Percentiles rank a stretch among this genome's conserved stretches.
phyloP scores from a whole-genome alignment of 2,113 vertebrate genomes.

The Nothoprocta pentlandii region DNA sequence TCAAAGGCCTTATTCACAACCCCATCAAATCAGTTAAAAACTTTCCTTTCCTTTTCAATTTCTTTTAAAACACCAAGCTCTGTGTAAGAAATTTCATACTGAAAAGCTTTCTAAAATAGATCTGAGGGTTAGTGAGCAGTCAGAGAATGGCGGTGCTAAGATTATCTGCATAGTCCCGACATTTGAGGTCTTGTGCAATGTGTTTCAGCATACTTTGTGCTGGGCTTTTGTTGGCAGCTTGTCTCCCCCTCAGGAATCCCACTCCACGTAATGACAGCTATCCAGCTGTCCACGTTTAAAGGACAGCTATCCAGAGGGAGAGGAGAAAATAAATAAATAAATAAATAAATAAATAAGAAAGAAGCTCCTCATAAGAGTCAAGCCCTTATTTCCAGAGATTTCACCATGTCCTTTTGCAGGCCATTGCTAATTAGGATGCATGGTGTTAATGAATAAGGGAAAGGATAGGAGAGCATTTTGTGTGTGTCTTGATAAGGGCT shows the following conservation, averaged over 20 bases:
- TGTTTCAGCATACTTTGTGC: neutral
- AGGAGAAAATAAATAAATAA: neutral
- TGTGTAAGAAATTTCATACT: neutral
- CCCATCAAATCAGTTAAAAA: neutral
- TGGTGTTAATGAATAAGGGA: neutral
- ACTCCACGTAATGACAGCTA: neutral
- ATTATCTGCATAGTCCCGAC: neutral
- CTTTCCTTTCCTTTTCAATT: neutral
- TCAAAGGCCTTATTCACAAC: neutral
- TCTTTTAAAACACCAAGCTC: neutral
- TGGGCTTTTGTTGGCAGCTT: neutral
- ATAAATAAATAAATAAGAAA: neutral
- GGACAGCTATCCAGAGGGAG: neutral
- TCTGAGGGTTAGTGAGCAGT: neutral
- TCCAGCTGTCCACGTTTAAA: neutral
- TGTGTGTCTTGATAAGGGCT: neutral
- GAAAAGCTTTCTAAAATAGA: neutral
- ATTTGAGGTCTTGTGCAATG: neutral
- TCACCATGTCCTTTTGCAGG: neutral
- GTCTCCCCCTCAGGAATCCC: neutral
- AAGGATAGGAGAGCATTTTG: neutral
- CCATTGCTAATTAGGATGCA: neutral
- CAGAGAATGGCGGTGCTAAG: neutral
- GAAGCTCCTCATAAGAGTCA: neutral
- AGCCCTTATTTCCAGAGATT: neutral